These are phyloP conservation scores for Heliopora coerulea DNA, from an alignment of 92 coral and sea anemone species.

Conservation along the genomic window DNA sequence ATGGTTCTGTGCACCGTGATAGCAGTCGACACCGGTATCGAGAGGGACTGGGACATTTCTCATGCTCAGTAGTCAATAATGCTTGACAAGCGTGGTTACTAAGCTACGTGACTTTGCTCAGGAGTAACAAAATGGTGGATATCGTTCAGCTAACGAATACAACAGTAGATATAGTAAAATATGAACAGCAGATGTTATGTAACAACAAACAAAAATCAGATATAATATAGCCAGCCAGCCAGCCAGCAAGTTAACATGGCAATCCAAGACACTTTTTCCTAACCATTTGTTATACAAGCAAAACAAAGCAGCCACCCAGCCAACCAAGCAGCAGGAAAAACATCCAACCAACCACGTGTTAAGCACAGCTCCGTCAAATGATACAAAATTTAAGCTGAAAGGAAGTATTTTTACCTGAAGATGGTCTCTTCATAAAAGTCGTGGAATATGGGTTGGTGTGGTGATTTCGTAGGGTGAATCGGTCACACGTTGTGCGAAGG, in stretches of 20 bases:
- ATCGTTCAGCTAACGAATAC: no score
- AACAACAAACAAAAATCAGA: no score
- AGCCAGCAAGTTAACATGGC: neutral
- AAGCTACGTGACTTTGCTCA: no score
- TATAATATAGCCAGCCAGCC: neutral
- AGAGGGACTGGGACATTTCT: neutral
- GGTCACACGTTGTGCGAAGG: constrained; percentile 78
- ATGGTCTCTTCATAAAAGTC: constrained; percentile 73
- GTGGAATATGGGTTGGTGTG: constrained; percentile 87
- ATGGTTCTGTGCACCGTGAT: no score
- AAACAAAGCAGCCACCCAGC: no score
- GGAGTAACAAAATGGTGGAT: no score
- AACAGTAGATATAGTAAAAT: no score
- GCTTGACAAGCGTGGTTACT: neutral
- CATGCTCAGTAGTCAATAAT: neutral
- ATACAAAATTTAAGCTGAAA: neutral
- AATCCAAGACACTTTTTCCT: neutral
- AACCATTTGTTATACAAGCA: no score
- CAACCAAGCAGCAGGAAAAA: no score
- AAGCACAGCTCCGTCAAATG: neutral
- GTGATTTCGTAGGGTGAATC: constrained; percentile 78
- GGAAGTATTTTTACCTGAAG: constrained; percentile 38
- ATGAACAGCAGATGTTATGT: no score
- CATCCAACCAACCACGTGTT: no score
- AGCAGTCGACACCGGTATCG: neutral